These are phyloP conservation scores for Nyctalus aviator DNA, from an alignment of 2,797 vertebrate genomes.

Conservation along the genomic window DNA sequence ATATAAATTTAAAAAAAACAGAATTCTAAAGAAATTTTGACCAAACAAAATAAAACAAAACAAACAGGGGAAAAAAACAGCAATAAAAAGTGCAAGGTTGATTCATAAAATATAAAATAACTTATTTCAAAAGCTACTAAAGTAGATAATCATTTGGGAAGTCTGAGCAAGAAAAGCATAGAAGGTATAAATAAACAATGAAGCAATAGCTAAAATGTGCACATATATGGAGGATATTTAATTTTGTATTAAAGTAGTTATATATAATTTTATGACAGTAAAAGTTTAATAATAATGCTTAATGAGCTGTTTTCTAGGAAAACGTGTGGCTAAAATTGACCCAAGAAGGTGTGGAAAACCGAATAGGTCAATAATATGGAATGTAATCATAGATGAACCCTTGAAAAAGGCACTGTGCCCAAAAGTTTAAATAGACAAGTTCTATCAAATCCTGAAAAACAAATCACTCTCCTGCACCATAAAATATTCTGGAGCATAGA, in stretches of 20 bases:
- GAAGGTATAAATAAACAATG: background rate
- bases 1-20: constrained; percentile 32
- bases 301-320: background rate
- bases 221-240: background rate
- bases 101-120: background rate
- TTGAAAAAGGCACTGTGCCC: background rate
- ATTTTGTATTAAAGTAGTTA: background rate
- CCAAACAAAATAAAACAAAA: background rate
- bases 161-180: constrained; percentile 10
- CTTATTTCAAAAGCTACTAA: constrained; percentile 27
- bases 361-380: constrained; percentile 6
- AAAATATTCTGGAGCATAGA: background rate
- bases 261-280: constrained; percentile 3
- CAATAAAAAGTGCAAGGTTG: background rate
- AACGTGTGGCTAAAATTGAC: constrained; percentile 40
- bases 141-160: background rate
- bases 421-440: constrained; percentile 37
- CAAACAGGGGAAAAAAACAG: background rate
- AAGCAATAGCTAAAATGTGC: background rate
- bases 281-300: constrained; percentile 13
- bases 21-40: background rate
- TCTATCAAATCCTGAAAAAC: background rate
- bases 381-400: background rate
- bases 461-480: background rate
- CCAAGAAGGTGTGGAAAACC: background rate